Evolutionary conservation across 1,140 invertebrate genomes (phyloP).

Genomic region (Drosophila persimilis): DNA sequence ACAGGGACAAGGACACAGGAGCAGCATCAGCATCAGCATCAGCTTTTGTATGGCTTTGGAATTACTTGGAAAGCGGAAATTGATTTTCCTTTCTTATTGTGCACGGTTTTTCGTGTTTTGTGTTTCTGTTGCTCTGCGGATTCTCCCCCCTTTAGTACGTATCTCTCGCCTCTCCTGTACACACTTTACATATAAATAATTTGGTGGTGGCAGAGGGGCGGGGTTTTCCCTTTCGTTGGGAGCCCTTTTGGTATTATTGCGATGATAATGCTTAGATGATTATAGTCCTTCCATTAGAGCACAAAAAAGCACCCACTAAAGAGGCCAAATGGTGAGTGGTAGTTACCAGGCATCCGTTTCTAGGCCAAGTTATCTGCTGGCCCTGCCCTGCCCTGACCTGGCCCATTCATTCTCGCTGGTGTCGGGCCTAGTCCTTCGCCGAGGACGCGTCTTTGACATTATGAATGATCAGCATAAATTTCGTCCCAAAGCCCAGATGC

Average conservation of each 20-base stretch:
- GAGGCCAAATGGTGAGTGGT: slow-evolving; percentile 25
- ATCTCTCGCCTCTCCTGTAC: slow-evolving; percentile 3
- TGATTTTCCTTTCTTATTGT: slow-evolving; percentile 79
- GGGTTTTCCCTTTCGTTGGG: slow-evolving; percentile 7
- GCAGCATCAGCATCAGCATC: slow-evolving; percentile 38
- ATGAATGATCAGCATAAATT: slow-evolving; percentile 82
- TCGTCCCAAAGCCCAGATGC: slow-evolving; percentile 51
- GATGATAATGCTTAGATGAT: slow-evolving; percentile 36
- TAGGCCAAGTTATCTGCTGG: slow-evolving; percentile 40
- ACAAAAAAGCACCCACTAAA: neutral
- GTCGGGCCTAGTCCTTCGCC: slow-evolving; percentile 33
- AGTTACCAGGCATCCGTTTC: slow-evolving; percentile 17
- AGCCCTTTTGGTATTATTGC: slow-evolving; percentile 22
- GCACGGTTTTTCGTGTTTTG: slow-evolving; percentile 55
- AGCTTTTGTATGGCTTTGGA: slow-evolving; percentile 76
- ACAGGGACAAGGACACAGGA: too few relatives aligned
- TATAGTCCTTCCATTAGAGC: neutral
- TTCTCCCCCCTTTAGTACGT: slow-evolving; percentile 17
- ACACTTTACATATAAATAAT: slow-evolving; percentile 46
- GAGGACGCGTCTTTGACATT: slow-evolving; percentile 71
- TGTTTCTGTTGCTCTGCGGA: slow-evolving; percentile 43
- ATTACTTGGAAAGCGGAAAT: slow-evolving; percentile 81
- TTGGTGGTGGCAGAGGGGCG: neutral
- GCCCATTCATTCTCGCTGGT: slow-evolving; percentile 67
- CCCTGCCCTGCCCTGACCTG: slow-evolving; percentile 53